Base-by-base conservation (phyloP, 2,888 invertebrate genomes). In the Volucella inanis region DNA sequence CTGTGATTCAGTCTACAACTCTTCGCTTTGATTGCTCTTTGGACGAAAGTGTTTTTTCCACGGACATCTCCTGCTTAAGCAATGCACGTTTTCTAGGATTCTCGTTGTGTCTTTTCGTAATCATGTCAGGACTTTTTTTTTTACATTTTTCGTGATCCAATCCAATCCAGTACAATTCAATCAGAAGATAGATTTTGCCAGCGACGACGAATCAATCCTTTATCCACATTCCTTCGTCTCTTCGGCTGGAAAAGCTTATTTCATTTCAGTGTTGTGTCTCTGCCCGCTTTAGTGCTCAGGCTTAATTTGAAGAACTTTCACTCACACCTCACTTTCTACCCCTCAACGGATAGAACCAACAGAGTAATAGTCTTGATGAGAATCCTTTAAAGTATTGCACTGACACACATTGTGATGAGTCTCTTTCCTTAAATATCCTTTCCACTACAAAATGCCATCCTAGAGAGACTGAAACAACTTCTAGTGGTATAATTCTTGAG, bases 361-460 rank as follows among this genome's bases (percentile, higher is more conserved):
- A 49, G 52, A 77, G 45, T 52, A 61, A 54, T 57, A 67, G 10
- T 67, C 43, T 77, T 72, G 62, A 78, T 74, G 62, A 22, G 78
- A 64, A 84, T 79, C 31, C 64, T 67, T 79, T 71, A 64, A 52
- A 79, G 75, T 74, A 70, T 82, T 62, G 67, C 61, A 55, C 22
- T 79, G 59, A 65, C 64, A 84, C 65, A 84, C 57, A 75, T 65
- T 64, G 70, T 70, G 59, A 74, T 54, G 52, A 59, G 52, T 41
- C 59, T 54, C 39, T 52, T 65, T 72, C 67, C 71, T 74, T 45
- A 47, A 61, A 67, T 31, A 67, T 61, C 59, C 54, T 67, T 72
- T 43, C 39, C 43, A 54, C 78, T 64, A 10, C 14, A 54, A 55
- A 49, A n/a, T 67, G 52, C 61, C 61, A 47, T 22, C 15, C 31